These are phyloP conservation scores for Jacana jacana DNA, from an alignment of 2,113 vertebrate genomes.

Conservation along the genomic window DNA sequence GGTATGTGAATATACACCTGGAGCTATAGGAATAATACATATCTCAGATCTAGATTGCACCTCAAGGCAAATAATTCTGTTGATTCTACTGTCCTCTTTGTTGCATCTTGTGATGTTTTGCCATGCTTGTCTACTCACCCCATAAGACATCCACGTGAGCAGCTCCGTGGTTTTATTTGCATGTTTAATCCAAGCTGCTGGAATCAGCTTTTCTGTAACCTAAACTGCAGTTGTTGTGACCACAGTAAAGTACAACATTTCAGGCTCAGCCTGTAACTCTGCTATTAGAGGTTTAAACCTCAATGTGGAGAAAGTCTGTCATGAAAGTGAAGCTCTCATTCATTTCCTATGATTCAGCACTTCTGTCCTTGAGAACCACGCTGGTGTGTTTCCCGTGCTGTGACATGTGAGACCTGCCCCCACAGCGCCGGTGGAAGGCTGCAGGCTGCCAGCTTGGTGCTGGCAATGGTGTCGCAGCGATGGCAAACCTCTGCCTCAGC, in stretches of 20 bases:
- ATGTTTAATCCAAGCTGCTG: conserved; percentile 8
- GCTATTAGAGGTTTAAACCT: conserved; percentile 46
- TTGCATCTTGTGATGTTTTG: background rate
- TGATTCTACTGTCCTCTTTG: background rate
- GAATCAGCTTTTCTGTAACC: conserved; percentile 47
- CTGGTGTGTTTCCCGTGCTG: rapidly evolving
- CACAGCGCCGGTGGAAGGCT: rapidly evolving
- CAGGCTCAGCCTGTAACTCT: conserved; percentile 9
- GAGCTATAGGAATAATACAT: background rate
- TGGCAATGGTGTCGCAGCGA: background rate
- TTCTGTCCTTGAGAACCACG: background rate
- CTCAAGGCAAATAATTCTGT: background rate
- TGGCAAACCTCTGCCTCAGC: background rate
- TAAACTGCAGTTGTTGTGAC: conserved; percentile 10
- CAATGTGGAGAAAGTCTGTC: background rate
- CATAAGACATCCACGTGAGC: conserved; percentile 39
- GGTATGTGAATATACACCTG: background rate
- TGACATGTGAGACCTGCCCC: background rate
- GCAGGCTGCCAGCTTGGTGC: rapidly evolving
- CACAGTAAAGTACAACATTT: conserved; percentile 16
- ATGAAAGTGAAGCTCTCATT: conserved; percentile 19
- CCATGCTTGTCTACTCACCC: background rate
- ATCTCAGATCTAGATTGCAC: background rate
- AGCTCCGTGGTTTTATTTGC: conserved; percentile 36
- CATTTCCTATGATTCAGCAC: background rate